Percentiles rank a stretch among this genome's conserved stretches.
phyloP scores from a whole-genome alignment of 2,113 vertebrate genomes.

The Osmerus eperlanus region DNA sequence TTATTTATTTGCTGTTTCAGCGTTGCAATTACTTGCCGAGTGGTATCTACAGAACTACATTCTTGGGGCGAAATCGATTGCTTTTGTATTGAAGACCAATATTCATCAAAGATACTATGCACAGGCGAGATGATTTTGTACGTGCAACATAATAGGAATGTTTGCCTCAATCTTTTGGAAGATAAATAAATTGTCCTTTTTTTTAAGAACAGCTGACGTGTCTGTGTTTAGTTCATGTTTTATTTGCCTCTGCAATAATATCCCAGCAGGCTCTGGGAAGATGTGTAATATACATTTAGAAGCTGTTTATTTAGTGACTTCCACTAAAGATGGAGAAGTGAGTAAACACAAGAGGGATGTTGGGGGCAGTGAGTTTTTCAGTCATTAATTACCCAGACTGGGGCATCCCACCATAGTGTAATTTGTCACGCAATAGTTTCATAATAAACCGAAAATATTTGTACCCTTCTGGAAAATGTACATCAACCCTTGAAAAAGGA shows the following conservation, averaged over 20 bases:
- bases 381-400: too few species aligned
- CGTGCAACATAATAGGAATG: background rate
- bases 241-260: background rate
- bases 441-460: too few species aligned
- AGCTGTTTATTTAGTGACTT: too few species aligned
- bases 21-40: conserved; percentile 17
- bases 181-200: background rate
- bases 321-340: too few species aligned
- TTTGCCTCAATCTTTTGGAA: background rate
- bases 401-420: too few species aligned
- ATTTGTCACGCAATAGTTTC: too few species aligned
- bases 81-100: conserved; percentile 37
- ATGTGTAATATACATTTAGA: too few species aligned
- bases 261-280: too few species aligned
- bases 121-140: conserved; percentile 13
- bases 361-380: too few species aligned
- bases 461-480: too few species aligned
- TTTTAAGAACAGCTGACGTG: background rate
- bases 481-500: too few species aligned
- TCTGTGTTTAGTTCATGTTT: background rate
- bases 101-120: conserved; percentile 42
- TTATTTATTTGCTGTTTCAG: conserved; percentile 60
- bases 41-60: conserved; percentile 36
- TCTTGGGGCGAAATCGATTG: conserved; percentile 36
- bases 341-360: too few species aligned